Percentiles rank a stretch among this genome's conserved stretches.
These are phyloP conservation scores for Paedocypris micromegethes DNA, from an alignment of 2,797 vertebrate genomes.

Conservation along the genomic window DNA sequence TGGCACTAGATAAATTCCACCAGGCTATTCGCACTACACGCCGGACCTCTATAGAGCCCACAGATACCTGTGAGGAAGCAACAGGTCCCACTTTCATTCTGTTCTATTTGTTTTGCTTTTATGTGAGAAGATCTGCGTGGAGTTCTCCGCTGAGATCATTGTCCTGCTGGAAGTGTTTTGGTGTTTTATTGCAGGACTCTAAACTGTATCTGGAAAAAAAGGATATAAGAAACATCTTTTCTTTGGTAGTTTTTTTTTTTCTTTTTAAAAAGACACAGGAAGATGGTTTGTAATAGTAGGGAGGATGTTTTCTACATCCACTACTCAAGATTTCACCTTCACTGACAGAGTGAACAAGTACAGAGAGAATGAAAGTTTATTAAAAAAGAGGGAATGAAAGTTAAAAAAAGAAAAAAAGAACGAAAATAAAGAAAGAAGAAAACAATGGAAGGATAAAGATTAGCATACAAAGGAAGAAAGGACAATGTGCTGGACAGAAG, in stretches of 20 bases:
- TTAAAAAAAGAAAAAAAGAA: slow-evolving; percentile 4
- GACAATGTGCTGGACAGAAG: slow-evolving; percentile 20
- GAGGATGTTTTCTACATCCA: too few species aligned
- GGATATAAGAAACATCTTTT: too few species aligned
- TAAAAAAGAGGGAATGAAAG: slow-evolving; percentile 1
- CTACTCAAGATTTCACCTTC: too few species aligned
- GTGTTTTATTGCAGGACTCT: too few species aligned
- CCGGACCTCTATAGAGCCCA: slow-evolving; percentile 19
- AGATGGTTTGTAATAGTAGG: too few species aligned
- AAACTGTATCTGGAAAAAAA: too few species aligned
- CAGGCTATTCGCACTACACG: slow-evolving; percentile 30
- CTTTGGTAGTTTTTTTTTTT: too few species aligned
- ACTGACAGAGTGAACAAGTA: too few species aligned
- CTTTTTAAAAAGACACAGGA: too few species aligned
- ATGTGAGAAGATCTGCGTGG: slow-evolving; percentile 21
- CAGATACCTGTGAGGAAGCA: slow-evolving; percentile 22
- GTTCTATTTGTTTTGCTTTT: slow-evolving; percentile 10
- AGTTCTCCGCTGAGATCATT: neutral
- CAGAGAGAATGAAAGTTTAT: too few species aligned
- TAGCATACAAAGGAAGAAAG: slow-evolving; percentile 27
- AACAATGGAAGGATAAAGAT: too few species aligned
- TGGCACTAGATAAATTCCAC: slow-evolving; percentile 53
- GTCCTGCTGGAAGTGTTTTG: neutral
- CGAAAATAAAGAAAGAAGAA: too few species aligned
- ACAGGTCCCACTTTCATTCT: slow-evolving; percentile 22